phyloP scores from a whole-genome alignment of 2,797 vertebrate species.

The Cirrhinus mrigala region DNA sequence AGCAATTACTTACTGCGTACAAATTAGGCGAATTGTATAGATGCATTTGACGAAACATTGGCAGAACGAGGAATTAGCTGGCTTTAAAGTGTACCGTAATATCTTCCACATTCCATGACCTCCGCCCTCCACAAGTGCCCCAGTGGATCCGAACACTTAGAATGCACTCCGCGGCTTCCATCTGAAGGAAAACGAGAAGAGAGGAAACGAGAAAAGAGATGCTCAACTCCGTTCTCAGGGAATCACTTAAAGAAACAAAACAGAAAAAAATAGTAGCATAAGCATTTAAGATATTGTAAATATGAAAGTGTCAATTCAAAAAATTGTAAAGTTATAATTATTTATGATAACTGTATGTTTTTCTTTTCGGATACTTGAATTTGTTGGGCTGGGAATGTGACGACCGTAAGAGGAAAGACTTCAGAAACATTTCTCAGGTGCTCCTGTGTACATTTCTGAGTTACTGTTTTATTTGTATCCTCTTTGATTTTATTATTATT shows the following conservation, averaged over 20 bases:
- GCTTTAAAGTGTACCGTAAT: slow-evolving; percentile 33
- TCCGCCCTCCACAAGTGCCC: slow-evolving; percentile 54
- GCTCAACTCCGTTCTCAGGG: slow-evolving; percentile 96
- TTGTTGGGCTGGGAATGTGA: slow-evolving; percentile 84
- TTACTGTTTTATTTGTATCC: slow-evolving; percentile 67
- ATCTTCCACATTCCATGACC: slow-evolving; percentile 54
- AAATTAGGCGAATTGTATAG: slow-evolving; percentile 28
- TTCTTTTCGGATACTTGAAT: slow-evolving; percentile 87
- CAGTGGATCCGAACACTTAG: slow-evolving; percentile 59
- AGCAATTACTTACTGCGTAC: slow-evolving; percentile 69
- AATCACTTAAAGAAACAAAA: slow-evolving; percentile 96
- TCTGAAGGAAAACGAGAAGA: slow-evolving; percentile 64
- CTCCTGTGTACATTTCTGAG: slow-evolving; percentile 79
- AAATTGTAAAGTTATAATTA: slow-evolving; percentile 99
- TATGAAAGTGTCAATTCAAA: slow-evolving; percentile 98
- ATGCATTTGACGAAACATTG: slow-evolving; percentile 16
- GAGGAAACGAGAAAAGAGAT: slow-evolving; percentile 83
- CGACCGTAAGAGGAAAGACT: slow-evolving; percentile 80
- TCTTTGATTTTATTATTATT: slow-evolving; percentile 51
- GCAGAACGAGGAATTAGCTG: slow-evolving; percentile 20
- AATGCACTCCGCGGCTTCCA: slow-evolving; percentile 64
- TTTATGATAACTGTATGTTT: slow-evolving; percentile 91
- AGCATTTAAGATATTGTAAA: slow-evolving; percentile 99
- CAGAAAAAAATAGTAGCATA: slow-evolving; percentile 88
- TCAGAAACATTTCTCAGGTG: slow-evolving; percentile 95